Evolutionary conservation across 2,888 invertebrate genomes (phyloP).

Genomic region (Drosophila antonietae): DNA sequence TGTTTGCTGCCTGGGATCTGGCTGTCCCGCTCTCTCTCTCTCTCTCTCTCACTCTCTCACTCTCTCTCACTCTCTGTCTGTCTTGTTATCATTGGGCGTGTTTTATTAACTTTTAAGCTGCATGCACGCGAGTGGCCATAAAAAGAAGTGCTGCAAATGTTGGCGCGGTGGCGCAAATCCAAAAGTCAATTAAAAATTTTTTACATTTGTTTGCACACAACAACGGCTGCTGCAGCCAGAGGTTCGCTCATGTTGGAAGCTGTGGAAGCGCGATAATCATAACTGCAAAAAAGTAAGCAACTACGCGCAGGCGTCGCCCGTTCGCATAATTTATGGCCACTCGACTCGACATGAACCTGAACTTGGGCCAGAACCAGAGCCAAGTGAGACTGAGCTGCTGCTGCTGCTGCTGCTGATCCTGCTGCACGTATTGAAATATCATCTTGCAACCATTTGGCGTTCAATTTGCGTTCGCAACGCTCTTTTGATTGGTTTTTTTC

Average conservation of each 20-base stretch:
- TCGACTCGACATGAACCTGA: not conserved
- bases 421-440: constrained; percentile 73
- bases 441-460: constrained; percentile 78
- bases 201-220: constrained; percentile 81
- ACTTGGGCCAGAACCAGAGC: not conserved
- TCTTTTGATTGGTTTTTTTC: constrained; percentile 75
- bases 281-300: constrained; percentile 78
- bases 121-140: constrained; percentile 79
- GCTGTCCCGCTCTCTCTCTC: not conserved
- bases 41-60: not conserved
- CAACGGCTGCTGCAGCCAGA: constrained; percentile 2
- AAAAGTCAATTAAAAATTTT: constrained; percentile 81
- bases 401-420: not conserved
- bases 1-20: constrained; percentile 29
- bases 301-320: constrained; percentile 78
- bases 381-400: not conserved
- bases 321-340: constrained; percentile 71
- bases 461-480: constrained; percentile 79
- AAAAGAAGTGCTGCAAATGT: constrained; percentile 73
- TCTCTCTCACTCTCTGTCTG: constrained; percentile 31
- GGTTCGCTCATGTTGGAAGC: constrained; percentile 8
- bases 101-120: constrained; percentile 84
- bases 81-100: constrained; percentile 84
- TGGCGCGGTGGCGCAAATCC: constrained; percentile 65
- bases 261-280: constrained; percentile 79